phyloP scores from a whole-genome alignment of 2,888 invertebrate species.

The Latheticus oryzae region DNA sequence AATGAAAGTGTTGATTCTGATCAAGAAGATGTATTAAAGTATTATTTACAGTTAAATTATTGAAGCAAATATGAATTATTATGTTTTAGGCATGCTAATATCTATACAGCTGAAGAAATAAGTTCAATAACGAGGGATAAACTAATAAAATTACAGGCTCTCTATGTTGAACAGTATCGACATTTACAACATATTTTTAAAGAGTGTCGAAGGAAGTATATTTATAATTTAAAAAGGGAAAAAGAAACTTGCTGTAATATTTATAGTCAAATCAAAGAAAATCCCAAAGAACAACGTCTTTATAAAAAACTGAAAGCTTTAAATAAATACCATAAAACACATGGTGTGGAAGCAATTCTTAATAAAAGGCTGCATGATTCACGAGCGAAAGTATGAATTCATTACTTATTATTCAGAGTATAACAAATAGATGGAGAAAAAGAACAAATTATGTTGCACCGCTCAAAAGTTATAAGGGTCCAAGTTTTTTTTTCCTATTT shows the following conservation, averaged over 20 bases:
- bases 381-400: constrained; percentile 65
- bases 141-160: constrained; percentile 79
- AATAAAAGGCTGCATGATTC: constrained; percentile 80
- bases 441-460: no score
- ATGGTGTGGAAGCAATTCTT: constrained; percentile 84
- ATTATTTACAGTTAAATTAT: constrained; percentile 56
- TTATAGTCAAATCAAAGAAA: constrained; percentile 76
- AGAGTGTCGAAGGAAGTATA: constrained; percentile 79
- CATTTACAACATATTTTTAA: constrained; percentile 78
- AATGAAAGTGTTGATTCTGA: constrained; percentile 83
- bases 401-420: neutral
- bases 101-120: constrained; percentile 90
- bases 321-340: constrained; percentile 81
- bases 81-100: constrained; percentile 80
- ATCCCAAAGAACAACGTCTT: constrained; percentile 77
- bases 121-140: constrained; percentile 81
- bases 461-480: no score
- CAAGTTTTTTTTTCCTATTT: no score
- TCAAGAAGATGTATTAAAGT: constrained; percentile 82
- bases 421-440: no score
- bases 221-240: constrained; percentile 79
- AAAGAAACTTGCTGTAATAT: constrained; percentile 81
- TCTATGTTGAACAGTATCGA: constrained; percentile 86
- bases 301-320: constrained; percentile 85
- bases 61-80: constrained; percentile 8